Evolutionary conservation across 2,797 vertebrate genomes (phyloP).

Genomic region (Aldrovandia affinis): DNA sequence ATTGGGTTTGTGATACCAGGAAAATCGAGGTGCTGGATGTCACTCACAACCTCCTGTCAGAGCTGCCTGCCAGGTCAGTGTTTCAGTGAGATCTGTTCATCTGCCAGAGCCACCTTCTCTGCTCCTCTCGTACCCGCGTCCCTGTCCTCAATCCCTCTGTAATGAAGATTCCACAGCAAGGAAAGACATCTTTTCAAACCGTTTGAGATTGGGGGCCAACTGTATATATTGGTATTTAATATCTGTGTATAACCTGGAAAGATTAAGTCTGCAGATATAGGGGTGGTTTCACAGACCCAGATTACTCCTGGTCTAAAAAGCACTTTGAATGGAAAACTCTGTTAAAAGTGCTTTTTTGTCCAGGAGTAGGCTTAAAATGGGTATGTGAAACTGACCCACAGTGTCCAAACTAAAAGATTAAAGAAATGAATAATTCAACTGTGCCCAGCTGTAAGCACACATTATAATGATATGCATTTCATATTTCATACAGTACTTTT

Average conservation of each 20-base stretch:
- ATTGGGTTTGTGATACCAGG: slow-evolving; percentile 93
- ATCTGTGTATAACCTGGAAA: not conserved
- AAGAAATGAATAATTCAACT: not conserved
- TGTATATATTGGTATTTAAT: not conserved
- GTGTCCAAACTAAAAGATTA: not conserved
- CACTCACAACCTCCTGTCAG: slow-evolving; percentile 85
- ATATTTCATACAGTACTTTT: not conserved
- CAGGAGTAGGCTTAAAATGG: no score
- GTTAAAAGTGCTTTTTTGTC: no score
- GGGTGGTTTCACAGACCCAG: no score
- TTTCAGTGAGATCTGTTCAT: not conserved
- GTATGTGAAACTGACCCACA: no score
- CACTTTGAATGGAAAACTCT: no score
- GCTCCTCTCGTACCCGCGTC: no score
- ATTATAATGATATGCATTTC: not conserved
- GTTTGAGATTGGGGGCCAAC: not conserved
- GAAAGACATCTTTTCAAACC: not conserved
- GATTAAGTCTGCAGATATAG: not conserved
- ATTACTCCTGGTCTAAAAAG: no score
- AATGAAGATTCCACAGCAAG: not conserved
- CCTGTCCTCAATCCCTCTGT: not conserved
- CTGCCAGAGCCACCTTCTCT: not conserved
- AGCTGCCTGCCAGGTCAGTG: slow-evolving; percentile 84
- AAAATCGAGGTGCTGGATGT: slow-evolving; percentile 91
- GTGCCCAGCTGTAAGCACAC: not conserved